Conservation (phyloP, 2,797 vertebrate species). For the Poeciliopsis gracilis region DNA sequence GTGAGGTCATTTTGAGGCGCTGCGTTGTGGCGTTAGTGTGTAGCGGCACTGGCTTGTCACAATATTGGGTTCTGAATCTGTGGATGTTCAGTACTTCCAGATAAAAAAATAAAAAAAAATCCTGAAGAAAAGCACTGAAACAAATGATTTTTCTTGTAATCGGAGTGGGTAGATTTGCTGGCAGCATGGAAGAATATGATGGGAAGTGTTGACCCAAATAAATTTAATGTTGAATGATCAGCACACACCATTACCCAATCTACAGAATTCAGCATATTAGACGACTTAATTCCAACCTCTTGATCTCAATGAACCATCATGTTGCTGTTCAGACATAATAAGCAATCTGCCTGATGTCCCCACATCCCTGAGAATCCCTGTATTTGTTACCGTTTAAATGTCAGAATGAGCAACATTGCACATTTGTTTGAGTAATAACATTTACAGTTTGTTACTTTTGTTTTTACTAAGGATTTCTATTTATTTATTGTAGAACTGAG, state of each 20-base stretch:
- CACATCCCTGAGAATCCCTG: not conserved
- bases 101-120: conserved; percentile 12
- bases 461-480: not conserved
- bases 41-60: conserved; percentile 55
- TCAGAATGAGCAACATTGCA: not conserved
- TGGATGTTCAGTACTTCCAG: conserved; percentile 41
- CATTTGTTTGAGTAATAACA: not conserved
- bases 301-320: not conserved
- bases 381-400: not conserved
- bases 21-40: conserved; percentile 44
- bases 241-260: not conserved
- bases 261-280: not conserved
- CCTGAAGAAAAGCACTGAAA: conserved; percentile 28
- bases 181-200: conserved; percentile 11
- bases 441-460: not conserved
- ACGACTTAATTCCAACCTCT: not conserved
- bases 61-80: conserved; percentile 48
- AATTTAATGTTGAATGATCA: conserved; percentile 19
- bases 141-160: conserved; percentile 12
- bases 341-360: not conserved
- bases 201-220: conserved; percentile 17
- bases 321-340: not conserved
- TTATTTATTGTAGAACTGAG: not conserved
- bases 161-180: not conserved
- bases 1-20: conserved; percentile 41